Conservation (phyloP, 2,888 invertebrate genomes). For the Phymatocera aterrima region DNA sequence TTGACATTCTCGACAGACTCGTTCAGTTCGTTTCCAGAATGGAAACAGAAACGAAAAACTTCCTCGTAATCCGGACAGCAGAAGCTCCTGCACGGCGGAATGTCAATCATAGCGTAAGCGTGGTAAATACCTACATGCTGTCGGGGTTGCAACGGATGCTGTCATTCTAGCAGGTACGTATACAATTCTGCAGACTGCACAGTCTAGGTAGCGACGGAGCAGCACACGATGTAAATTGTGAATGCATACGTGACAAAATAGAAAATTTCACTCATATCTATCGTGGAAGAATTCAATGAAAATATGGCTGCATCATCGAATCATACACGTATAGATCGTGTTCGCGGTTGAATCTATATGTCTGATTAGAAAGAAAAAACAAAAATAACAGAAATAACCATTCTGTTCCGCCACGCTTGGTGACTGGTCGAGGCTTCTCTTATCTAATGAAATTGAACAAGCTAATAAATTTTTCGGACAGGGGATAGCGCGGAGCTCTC, state of each 20-base stretch:
- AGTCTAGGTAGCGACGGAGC: too few species aligned
- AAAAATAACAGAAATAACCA: background rate
- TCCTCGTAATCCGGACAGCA: background rate
- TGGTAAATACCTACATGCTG: background rate
- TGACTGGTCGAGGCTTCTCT: background rate
- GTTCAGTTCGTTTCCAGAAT: background rate
- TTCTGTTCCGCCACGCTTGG: background rate
- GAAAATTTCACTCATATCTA: too few species aligned
- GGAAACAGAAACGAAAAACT: background rate
- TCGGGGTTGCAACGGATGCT: too few species aligned
- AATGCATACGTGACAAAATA: background rate
- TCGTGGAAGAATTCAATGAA: too few species aligned
- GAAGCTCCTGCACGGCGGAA: background rate
- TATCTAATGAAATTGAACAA: constrained; percentile 33
- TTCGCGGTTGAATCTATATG: too few species aligned
- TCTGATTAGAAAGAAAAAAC: too few species aligned
- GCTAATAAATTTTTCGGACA: constrained; percentile 27
- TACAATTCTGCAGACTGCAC: background rate
- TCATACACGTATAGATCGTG: too few species aligned
- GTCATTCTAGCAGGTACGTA: background rate
- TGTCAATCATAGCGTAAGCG: constrained; percentile 2
- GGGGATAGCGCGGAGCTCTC: background rate
- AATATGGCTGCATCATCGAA: too few species aligned
- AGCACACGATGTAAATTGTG: too few species aligned
- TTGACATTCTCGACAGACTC: background rate